These are phyloP conservation scores for Drosophila tsacasi DNA, from an alignment of 1,140 invertebrate species.

Conservation along the genomic window DNA sequence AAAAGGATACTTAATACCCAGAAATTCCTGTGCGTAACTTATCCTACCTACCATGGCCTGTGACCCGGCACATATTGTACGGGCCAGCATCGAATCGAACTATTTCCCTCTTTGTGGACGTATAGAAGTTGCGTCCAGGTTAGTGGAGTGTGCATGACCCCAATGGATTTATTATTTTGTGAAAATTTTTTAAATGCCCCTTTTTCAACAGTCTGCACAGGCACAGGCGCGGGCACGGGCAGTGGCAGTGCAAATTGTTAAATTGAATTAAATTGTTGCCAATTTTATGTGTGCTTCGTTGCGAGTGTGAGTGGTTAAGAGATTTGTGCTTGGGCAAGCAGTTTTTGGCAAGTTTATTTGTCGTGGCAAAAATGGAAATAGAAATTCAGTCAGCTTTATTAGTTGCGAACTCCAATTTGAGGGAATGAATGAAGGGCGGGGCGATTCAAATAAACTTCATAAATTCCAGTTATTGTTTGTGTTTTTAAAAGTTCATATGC, in stretches of 20 bases:
- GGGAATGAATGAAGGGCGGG: too few species aligned
- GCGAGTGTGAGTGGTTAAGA: conserved; percentile 14
- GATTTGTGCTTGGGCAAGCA: conserved; percentile 36
- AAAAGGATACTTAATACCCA: conserved; percentile 6
- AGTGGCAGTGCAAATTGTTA: conserved; percentile 54
- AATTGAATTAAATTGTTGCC: conserved; percentile 78
- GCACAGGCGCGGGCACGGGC: conserved; percentile 1
- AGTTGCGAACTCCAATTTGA: background rate
- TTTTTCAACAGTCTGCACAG: conserved; percentile 11
- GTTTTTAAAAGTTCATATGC: background rate
- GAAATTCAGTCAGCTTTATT: conserved; percentile 21
- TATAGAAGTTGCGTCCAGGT: conserved; percentile 30
- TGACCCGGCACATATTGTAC: conserved; percentile 39
- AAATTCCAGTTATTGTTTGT: background rate
- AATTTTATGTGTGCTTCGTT: conserved; percentile 41
- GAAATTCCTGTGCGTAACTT: conserved; percentile 54
- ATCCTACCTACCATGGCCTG: conserved; percentile 29
- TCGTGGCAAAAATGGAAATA: conserved; percentile 1
- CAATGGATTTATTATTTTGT: conserved; percentile 77
- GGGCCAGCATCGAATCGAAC: conserved; percentile 16
- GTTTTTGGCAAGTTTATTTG: conserved; percentile 25
- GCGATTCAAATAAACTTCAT: background rate
- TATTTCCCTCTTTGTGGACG: conserved; percentile 5
- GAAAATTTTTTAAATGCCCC: conserved; percentile 64
- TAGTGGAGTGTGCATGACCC: conserved; percentile 49